Evolutionary conservation across 2,797 vertebrate species (phyloP).

Genomic region (Vultur gryphus): DNA sequence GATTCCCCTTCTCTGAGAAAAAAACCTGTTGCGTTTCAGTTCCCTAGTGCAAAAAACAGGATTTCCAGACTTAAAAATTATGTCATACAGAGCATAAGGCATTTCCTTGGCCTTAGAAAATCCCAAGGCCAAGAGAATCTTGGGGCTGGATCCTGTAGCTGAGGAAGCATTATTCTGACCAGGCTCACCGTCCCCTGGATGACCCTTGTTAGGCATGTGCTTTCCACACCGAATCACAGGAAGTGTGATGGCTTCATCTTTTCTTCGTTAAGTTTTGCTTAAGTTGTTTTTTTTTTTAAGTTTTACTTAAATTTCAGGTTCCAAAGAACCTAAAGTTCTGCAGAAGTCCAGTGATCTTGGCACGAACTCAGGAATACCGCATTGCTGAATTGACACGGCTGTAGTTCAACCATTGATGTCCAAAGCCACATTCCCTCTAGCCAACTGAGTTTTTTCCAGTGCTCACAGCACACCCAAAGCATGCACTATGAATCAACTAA

Average conservation of each 20-base stretch:
- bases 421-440: neutral
- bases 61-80: neutral
- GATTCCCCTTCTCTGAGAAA: neutral
- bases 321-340: neutral
- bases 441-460: neutral
- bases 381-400: neutral
- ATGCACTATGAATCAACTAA: slow-evolving; percentile 14
- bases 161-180: neutral
- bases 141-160: neutral
- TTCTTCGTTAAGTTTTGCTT: neutral
- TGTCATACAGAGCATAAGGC: neutral
- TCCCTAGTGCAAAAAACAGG: neutral
- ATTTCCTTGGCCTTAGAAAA: neutral
- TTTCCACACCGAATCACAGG: neutral
- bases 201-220: neutral
- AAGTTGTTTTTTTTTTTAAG: neutral
- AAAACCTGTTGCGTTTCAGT: neutral
- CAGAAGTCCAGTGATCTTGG: neutral
- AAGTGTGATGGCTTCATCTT: neutral
- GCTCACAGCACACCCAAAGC: slow-evolving; percentile 10
- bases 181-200: neutral
- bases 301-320: neutral
- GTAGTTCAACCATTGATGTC: neutral
- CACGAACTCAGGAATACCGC: neutral
- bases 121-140: neutral